Percentiles rank a stretch among this genome's conserved stretches.
Evolutionary conservation across 2,113 vertebrate genomes (phyloP).

Genomic region (Larimichthys polyactis): DNA sequence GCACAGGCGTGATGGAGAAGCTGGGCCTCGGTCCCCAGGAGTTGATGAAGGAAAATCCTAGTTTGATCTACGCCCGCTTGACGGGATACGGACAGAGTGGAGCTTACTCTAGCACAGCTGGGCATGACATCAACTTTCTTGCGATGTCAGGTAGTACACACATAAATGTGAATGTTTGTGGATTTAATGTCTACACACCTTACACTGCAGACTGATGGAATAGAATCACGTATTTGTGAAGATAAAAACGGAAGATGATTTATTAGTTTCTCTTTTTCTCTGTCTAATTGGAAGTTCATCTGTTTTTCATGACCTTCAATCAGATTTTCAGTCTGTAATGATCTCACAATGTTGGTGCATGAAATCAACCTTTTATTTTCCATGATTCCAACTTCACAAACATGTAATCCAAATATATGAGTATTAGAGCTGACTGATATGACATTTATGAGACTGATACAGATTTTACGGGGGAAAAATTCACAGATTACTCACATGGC

Average conservation of each 20-base stretch:
- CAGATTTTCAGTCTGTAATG: background rate
- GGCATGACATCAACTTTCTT: conserved; percentile 97
- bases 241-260: background rate
- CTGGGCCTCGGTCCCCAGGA: conserved; percentile 91
- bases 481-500: no score
- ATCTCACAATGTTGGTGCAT: background rate
- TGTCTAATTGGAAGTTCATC: no score
- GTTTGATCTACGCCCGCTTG: conserved; percentile 93
- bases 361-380: background rate
- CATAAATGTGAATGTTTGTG: background rate
- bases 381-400: background rate
- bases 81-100: conserved; percentile 95
- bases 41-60: conserved; percentile 88
- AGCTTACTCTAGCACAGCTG: conserved; percentile 83
- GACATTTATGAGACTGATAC: no score
- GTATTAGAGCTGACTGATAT: no score
- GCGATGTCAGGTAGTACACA: conserved; percentile 90
- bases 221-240: background rate
- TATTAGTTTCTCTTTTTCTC: background rate
- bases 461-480: no score
- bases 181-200: background rate
- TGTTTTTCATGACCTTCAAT: background rate
- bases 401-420: no score
- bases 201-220: background rate
- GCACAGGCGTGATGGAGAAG: conserved; percentile 95